Evolutionary conservation across 2,888 invertebrate genomes (phyloP), one percentile per base, ranked within the genome.

Genomic region (Lochmaea capreae): DNA sequence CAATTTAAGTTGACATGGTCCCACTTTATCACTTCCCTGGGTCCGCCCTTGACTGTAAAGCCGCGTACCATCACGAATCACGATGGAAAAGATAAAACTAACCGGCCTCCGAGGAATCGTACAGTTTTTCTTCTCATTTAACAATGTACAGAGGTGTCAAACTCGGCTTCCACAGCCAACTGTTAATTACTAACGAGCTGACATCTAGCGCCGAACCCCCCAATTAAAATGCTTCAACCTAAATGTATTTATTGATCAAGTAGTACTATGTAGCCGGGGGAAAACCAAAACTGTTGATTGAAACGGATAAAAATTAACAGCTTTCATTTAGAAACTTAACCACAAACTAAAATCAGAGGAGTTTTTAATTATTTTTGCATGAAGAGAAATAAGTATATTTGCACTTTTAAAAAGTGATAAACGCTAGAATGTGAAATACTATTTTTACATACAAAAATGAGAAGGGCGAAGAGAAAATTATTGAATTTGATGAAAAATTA

Each of bases 141-240:
- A 87, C 86, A 86, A 86, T 86, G 86, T 86, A 86, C 84, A 81
- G 83, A 87, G 87, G 87, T 87, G 87, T 87, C 87, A 86, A 86
- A 86, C 83, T 81, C 82, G 83, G 85, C 86, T 86, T 85, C 86
- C 84, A 85, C 83, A 83, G 84, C 83, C 84, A 84, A 78, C 86
- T 86, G 86, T 87, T 87, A 87, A 87, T 87, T 87, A 87, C 85
- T 83, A 80, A 81, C 81, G 61, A 59, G 61, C 85, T 85, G 86
- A 85, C 86, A 85, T 86, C 84, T 85, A 85, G 85, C 85, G 83
- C 85, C 85, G 83, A 85, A 84, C 86, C 85, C 84, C 83, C 85
- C 86, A 86, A 86, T 86, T 86, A 86, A 86, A 86, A 86, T 86
- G 61, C 69, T 83, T 82, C 79, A 82, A 85, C 84, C 85, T 85